A percentile compares a stretch with the other conserved stretches of the same genome.
These are phyloP conservation scores for Pterocles gutturalis DNA, from an alignment of 2,113 vertebrate species.

Conservation along the genomic window DNA sequence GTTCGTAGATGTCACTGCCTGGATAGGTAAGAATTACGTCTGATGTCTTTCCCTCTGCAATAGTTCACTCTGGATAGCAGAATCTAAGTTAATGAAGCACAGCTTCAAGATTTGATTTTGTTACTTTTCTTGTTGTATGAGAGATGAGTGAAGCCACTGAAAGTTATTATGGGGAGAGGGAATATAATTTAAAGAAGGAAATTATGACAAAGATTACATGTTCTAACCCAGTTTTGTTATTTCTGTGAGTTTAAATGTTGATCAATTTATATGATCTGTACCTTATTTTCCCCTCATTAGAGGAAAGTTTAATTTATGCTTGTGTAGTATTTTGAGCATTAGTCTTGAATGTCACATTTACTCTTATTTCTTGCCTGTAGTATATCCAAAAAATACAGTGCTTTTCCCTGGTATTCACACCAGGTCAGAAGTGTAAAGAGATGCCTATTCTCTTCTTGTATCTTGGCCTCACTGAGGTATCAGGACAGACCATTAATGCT, in stretches of 20 bases:
- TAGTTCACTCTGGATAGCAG: background rate
- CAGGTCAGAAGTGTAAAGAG: background rate
- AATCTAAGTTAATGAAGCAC: background rate
- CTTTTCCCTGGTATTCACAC: slow-evolving; percentile 4
- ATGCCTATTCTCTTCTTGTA: background rate
- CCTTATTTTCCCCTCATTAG: background rate
- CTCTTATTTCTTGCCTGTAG: background rate
- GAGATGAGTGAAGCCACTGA: background rate
- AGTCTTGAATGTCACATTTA: background rate
- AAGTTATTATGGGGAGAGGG: background rate
- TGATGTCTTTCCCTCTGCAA: background rate
- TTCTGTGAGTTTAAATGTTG: background rate
- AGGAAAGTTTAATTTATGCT: background rate
- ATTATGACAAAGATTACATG: background rate
- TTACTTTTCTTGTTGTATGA: background rate
- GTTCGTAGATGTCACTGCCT: background rate
- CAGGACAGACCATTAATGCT: background rate
- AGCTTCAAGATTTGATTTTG: background rate
- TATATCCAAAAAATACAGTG: background rate
- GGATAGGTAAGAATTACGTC: rapidly evolving
- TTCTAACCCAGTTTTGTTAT: background rate
- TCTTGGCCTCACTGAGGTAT: background rate
- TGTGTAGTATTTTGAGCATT: background rate
- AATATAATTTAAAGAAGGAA: background rate
- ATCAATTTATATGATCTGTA: background rate